Base-by-base conservation (phyloP, 2,797 vertebrate genomes). In the Fistularia commersonii region DNA sequence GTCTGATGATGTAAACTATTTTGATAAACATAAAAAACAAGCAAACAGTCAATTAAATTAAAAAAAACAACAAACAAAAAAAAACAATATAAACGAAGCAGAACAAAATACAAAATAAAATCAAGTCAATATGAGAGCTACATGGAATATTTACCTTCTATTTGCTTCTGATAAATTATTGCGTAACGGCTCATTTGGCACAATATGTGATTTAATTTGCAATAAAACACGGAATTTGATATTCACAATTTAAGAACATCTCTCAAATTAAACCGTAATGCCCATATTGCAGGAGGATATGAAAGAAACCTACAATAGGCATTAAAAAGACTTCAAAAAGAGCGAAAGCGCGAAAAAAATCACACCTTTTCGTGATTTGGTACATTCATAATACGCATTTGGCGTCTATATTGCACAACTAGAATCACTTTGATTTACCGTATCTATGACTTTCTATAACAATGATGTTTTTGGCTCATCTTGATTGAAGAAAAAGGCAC, bases 381-480 rank as follows among this genome's bases (percentile, higher is more conserved):
- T 79, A 83, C 81, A 85, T 85, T 79, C 66, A 74, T 64, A 79
- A 77, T 76, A 62, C 66, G 77, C 60, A 57, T 75, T 78, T 79
- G 73, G 75, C 76, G 54, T 66, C 46, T 45, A 41, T 90, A 92
- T 88, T 91, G 91, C 89, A 91, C 90, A 83, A 70, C 45, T 80
- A 77, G 84, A 86, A 84, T 81, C 74, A 78, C 72, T 85, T 85
- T 70, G 81, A 55, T 71, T 51, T 23, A 2, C 54, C 78, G 69
- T 58, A 72, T 72, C 63, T 77, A 44, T 70, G 63, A 68, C 70
- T 48, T 70, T 61, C 64, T 51, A 66, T 57, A 37, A 34, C 39
- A 35, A 44, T 8, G 46, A 14, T 57, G 6, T 55, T 66, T 69
- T 74, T 80, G 83, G 74, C 80, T 87, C 67, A 63, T 65, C 14